phyloP scores from a whole-genome alignment of 2,888 invertebrate genomes.

The Phorcus lineatus region DNA sequence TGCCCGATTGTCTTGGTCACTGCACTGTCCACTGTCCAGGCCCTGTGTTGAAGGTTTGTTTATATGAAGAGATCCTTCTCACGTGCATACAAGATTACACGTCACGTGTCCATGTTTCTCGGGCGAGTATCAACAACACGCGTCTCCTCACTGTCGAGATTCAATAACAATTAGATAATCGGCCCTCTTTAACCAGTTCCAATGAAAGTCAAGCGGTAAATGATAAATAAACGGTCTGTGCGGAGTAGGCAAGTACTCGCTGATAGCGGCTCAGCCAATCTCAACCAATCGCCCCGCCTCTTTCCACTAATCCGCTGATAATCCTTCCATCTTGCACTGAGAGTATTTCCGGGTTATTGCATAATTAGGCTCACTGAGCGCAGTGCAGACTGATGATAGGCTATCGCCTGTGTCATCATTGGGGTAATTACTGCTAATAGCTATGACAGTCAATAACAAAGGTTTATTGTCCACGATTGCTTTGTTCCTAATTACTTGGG shows the following conservation, averaged over 20 bases:
- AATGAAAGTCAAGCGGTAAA: neutral
- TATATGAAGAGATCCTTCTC: too few species aligned
- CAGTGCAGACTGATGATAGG: neutral
- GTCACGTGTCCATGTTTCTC: conserved; percentile 5
- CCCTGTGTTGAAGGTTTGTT: too few species aligned
- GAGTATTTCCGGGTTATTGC: conserved; percentile 20
- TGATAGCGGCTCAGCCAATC: neutral
- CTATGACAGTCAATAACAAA: conserved; percentile 4
- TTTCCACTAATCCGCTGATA: conserved; percentile 6
- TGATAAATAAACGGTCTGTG: conserved; percentile 7
- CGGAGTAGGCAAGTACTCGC: neutral
- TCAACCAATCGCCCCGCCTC: neutral
- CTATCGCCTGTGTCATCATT: neutral
- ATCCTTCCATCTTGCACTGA: neutral
- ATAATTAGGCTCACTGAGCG: neutral
- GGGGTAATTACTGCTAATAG: conserved; percentile 19
- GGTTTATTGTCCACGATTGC: conserved; percentile 6
- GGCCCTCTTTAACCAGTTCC: neutral
- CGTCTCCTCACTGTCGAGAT: neutral
- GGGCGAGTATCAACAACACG: neutral
- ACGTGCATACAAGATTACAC: neutral
- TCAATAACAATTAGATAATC: conserved; percentile 3
- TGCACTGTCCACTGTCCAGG: too few species aligned
- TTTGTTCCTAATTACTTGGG: neutral
- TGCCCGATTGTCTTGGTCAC: too few species aligned